A percentile compares a stretch with the other conserved stretches of the same genome.
phyloP scores from a whole-genome alignment of 2,888 invertebrate species.

The Slavum lentiscoides region DNA sequence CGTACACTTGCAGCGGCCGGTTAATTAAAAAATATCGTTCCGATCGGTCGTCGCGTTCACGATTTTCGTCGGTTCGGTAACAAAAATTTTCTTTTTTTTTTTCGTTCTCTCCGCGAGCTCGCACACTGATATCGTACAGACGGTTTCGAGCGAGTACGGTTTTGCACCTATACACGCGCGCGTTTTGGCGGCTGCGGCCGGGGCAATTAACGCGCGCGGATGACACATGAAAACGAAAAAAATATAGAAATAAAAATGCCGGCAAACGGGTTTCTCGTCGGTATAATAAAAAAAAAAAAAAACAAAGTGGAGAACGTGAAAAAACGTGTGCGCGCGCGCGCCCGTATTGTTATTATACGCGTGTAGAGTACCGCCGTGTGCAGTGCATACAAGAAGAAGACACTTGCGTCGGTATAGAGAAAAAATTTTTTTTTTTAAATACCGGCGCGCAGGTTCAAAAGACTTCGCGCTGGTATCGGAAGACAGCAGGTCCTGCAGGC shows the following conservation, averaged over 20 bases:
- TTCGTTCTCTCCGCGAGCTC: not conserved
- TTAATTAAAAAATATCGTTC: conserved; percentile 42
- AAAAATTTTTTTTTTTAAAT: no score
- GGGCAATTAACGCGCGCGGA: conserved; percentile 42
- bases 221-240: conserved; percentile 46
- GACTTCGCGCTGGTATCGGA: no score
- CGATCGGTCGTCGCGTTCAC: conserved; percentile 3
- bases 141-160: not conserved
- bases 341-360: not conserved
- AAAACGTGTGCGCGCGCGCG: conserved; percentile 4
- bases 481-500: no score
- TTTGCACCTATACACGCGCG: conserved; percentile 25
- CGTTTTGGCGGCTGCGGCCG: not conserved
- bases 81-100: not conserved
- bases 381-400: no score
- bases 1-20: not conserved
- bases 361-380: not conserved
- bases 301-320: conserved; percentile 26
- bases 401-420: conserved; percentile 33
- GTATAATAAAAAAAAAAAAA: conserved; percentile 30
- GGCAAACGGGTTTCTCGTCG: conserved; percentile 48
- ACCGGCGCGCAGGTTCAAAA: conserved; percentile 38
- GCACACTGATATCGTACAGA: not conserved
- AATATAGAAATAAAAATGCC: conserved; percentile 39
- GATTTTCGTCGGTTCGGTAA: conserved; percentile 33